Conservation (phyloP, 2,113 vertebrate genomes). For the Hystrix brachyura region DNA sequence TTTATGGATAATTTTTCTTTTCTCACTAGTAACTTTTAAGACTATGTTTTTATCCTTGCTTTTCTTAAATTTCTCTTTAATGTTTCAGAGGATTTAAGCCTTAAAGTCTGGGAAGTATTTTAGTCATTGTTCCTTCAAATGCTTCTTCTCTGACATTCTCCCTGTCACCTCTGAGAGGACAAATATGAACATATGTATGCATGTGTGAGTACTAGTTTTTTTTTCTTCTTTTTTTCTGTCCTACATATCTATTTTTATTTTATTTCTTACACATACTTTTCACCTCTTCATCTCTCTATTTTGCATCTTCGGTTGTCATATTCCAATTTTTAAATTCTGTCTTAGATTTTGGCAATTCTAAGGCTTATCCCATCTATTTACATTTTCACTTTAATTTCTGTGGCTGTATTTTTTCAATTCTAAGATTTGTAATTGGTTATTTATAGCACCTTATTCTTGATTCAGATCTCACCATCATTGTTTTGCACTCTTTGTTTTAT, state of each 20-base stretch:
- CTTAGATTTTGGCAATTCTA: conserved; percentile 17
- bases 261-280: conserved; percentile 1
- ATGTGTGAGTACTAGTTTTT: neutral
- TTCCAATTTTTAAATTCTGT: conserved; percentile 26
- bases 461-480: neutral
- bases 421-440: neutral
- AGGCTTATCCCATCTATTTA: conserved; percentile 17
- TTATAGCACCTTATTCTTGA: neutral
- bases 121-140: neutral
- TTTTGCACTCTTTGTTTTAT: neutral
- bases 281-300: neutral
- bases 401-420: neutral
- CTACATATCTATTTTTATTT: neutral
- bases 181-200: neutral
- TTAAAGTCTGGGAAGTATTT: conserved; percentile 28
- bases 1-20: neutral
- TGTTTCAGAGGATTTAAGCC: neutral
- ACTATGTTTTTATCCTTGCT: neutral
- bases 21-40: neutral
- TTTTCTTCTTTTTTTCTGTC: neutral
- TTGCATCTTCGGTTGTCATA: neutral
- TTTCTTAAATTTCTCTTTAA: conserved; percentile 39
- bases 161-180: neutral
- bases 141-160: neutral
- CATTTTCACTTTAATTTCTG: conserved; percentile 37